Base-by-base conservation (phyloP, 1,140 invertebrate genomes). In the Drosophila tropicalis region DNA sequence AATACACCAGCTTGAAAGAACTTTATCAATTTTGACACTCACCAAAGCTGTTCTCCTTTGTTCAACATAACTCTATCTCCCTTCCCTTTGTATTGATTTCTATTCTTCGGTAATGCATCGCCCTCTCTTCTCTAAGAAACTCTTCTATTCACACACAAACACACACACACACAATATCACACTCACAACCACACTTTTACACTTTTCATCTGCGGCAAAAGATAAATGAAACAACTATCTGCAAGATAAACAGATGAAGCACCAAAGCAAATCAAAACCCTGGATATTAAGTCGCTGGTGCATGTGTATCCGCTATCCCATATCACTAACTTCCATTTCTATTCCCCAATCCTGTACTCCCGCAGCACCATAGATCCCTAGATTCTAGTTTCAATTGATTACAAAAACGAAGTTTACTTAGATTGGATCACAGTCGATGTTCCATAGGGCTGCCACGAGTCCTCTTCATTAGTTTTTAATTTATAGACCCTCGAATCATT, bases 41-140 rank as follows among this genome's bases (percentile, higher is more conserved):
- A 72, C 63, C 71, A 51, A 51, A 51, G 44, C 67, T 78, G 17
- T 74, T 19, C 64, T 12, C 54, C 54, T 29, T 25, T 39, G 36
- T 13, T 12, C 36, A 12, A 12, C 12, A 39, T 39, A 39, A 39
- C 36, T 44, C 22, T 47, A 7, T 67, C 44, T 63, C 19, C 47
- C 34, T 63, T 25, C 17, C 51, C 47, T 39, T 57, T 55, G 25
- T 60, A 62, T 58, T 78, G 58, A 77, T 67, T 79, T 82, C 32
- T 64, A 58, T 75, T 58, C 89, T 79, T 72, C 61, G 76, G 83
- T 87, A 82, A 65, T 87, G 83, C 82, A 86, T 87, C 69, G 62
- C 62, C 36, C 66, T 74, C 60, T 62, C 40, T 22, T 25, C 61
- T 62, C 32, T 25, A 36, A 57, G n/a, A 57, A 57, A 57, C 36